Base-by-base conservation (phyloP, 2,888 invertebrate species). In the Belgica antarctica region DNA sequence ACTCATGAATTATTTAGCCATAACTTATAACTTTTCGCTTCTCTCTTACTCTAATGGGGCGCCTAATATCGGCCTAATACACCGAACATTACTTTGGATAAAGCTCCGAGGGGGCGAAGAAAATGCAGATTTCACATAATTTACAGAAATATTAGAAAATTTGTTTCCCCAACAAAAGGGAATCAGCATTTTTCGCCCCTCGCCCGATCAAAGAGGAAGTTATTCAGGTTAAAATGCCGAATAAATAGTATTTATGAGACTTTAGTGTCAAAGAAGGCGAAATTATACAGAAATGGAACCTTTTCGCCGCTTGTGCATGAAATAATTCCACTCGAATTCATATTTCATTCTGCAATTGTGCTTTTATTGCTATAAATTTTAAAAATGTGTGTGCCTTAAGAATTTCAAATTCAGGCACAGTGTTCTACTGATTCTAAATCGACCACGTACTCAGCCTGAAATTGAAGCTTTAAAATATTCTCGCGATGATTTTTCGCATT, bases 191-290 rank as follows among this genome's bases (percentile, higher is more conserved):
- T 46, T 46, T 24, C 47, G 15, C 7, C 7, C 25, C 27, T 27
- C 15, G n/a, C n/a, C 25, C 4, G 27, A 34, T 8, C n/a, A 15
- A n/a, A 62, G 25, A 34, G 41, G 17, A 65, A 17, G 66, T 52
- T 66, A 52, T 66, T 66, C 52, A 68, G 57, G 34, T 68, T 52
- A 28, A 68, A 68, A 68, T 52, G 57, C 24, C 52, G 47, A 66
- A 66, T 52, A 52, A 68, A 68, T 68, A 68, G 31, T 57, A 68
- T 68, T 57, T 68, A 68, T 68, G 34, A 27, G 31, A 68, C 68
- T 57, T 34, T 57, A 47, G 68, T 57, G 68, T 68, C 52, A 66
- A 66, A 27, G 31, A 17, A 66, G 28, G 63, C n/a, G 31, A 68
- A 68, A 57, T 66, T 28, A 52, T 68, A 7, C 52, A 17, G 27